These are phyloP conservation scores for Cynocephalus volans DNA, from an alignment of 2,113 vertebrate genomes.

Conservation along the genomic window DNA sequence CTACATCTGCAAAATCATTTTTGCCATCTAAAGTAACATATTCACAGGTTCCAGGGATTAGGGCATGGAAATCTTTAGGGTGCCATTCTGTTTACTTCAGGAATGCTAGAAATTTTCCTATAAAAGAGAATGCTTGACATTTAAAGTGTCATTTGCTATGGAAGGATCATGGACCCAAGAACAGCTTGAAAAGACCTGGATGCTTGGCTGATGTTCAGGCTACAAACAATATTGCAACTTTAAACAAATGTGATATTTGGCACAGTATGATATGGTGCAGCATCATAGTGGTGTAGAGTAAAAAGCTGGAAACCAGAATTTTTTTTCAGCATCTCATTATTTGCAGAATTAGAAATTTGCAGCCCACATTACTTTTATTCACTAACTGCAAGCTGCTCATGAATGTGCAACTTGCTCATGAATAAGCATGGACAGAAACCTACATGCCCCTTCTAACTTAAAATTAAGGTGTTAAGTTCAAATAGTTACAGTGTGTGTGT, in stretches of 20 bases:
- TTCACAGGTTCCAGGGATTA: neutral
- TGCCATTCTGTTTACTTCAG: neutral
- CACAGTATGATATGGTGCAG: conserved; percentile 41
- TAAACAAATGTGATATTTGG: conserved; percentile 72
- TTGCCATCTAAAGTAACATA: neutral
- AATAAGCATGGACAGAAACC: neutral
- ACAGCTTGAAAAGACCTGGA: neutral
- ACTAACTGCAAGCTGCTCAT: neutral
- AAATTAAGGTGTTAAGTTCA: neutral
- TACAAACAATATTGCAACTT: conserved; percentile 66
- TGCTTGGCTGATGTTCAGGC: neutral
- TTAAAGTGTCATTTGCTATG: neutral
- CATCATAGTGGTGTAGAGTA: conserved; percentile 18
- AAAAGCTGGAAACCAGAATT: conserved; percentile 53
- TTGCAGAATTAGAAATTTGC: conserved; percentile 28
- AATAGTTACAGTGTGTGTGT: no score
- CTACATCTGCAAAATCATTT: neutral
- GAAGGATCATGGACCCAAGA: conserved; percentile 54
- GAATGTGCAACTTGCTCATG: neutral
- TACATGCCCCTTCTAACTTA: neutral
- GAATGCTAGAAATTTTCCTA: neutral
- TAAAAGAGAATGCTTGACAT: conserved; percentile 2
- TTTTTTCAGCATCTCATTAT: neutral
- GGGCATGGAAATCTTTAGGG: neutral
- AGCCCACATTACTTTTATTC: neutral